These are phyloP conservation scores for Athalia rosae DNA, from an alignment of 2,888 invertebrate genomes.

Conservation along the genomic window DNA sequence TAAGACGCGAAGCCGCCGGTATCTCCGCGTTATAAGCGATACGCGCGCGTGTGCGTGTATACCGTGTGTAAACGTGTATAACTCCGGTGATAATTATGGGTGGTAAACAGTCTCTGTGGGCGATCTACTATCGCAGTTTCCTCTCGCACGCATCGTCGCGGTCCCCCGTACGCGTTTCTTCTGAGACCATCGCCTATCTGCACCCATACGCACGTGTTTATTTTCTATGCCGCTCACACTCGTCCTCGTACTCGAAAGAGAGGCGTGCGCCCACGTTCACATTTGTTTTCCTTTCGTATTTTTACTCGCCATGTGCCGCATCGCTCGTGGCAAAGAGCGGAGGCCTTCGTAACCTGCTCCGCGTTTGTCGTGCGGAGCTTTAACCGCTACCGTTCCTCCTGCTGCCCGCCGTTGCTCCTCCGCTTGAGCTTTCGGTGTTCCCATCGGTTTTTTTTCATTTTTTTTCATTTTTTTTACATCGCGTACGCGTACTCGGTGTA, in stretches of 20 bases:
- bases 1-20: too few species aligned
- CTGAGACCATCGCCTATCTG: too few species aligned
- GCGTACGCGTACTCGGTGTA: too few species aligned
- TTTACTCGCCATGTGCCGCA: slow-evolving; percentile 47
- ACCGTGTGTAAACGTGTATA: background rate
- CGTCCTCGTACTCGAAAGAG: slow-evolving; percentile 33
- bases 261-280: slow-evolving; percentile 42
- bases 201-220: slow-evolving; percentile 38
- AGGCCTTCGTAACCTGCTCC: slow-evolving; percentile 16
- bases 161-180: background rate
- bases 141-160: slow-evolving; percentile 19
- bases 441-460: slow-evolving; percentile 18
- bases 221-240: slow-evolving; percentile 43
- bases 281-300: slow-evolving; percentile 47
- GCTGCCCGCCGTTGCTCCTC: background rate
- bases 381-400: background rate
- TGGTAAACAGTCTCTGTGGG: slow-evolving; percentile 32
- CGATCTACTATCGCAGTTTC: slow-evolving; percentile 26
- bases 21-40: too few species aligned
- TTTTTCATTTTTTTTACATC: too few species aligned
- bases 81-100: background rate
- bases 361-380: background rate
- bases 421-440: background rate
- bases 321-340: slow-evolving; percentile 30
- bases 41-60: background rate